phyloP scores from a whole-genome alignment of 1,140 invertebrate species.

The Sitophilus oryzae region DNA sequence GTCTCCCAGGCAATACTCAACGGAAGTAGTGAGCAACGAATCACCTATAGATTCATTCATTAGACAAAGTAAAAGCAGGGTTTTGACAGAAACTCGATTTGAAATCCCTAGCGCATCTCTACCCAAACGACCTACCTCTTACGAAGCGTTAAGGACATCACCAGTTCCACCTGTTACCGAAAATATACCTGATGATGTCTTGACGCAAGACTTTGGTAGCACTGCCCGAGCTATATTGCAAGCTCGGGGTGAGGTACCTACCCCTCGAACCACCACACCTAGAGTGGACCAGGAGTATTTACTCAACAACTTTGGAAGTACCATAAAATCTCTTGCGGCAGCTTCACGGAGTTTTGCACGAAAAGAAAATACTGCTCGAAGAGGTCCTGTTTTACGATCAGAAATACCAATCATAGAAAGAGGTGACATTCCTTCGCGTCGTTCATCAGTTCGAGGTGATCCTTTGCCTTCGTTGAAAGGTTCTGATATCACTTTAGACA shows the following conservation, averaged over 20 bases:
- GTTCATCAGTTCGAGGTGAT: conserved; percentile 8
- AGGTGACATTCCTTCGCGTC: conserved; percentile 9
- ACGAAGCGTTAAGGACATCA: conserved; percentile 9
- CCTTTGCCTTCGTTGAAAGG: conserved; percentile 15
- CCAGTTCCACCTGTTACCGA: conserved; percentile 1
- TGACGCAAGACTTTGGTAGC: conserved; percentile 13
- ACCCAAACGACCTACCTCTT: conserved; percentile 20
- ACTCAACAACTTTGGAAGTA: conserved; percentile 16
- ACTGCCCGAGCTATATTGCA: conserved; percentile 15
- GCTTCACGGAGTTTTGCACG: conserved; percentile 1
- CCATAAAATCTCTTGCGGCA: conserved; percentile 16
- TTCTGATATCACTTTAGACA: conserved; percentile 1
- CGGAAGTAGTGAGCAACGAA: conserved; percentile 40
- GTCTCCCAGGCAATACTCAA: conserved; percentile 31
- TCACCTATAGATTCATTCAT: conserved; percentile 28
- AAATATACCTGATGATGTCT: conserved; percentile 14
- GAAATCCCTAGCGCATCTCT: conserved; percentile 20
- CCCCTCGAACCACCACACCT: conserved; percentile 18
- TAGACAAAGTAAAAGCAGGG: conserved; percentile 31
- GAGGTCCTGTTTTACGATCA: conserved; percentile 11
- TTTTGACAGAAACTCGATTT: conserved; percentile 36
- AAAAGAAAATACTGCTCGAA: conserved; percentile 1
- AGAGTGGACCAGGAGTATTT: conserved; percentile 17
- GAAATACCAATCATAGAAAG: conserved; percentile 15
- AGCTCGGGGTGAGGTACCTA: conserved; percentile 8